phyloP scores from a whole-genome alignment of 2,888 invertebrate genomes.

The Margaritifera margaritifera region DNA sequence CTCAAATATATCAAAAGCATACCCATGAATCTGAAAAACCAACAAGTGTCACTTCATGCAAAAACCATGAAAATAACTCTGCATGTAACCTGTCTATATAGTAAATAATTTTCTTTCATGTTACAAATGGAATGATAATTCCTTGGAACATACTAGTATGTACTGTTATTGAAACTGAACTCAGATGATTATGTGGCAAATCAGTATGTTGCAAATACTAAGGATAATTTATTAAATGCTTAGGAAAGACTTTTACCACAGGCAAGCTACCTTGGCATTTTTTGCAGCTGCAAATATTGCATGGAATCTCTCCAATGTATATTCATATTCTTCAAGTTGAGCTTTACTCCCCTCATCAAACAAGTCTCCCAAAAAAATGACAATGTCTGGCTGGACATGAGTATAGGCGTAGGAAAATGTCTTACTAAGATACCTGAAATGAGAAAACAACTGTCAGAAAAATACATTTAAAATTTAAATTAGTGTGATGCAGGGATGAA shows the following conservation, averaged over 20 bases:
- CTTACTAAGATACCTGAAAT: slow-evolving; percentile 83
- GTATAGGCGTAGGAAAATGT: slow-evolving; percentile 84
- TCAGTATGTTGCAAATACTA: neutral
- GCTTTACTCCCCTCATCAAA: slow-evolving; percentile 95
- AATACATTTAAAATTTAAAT: neutral
- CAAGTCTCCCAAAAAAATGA: slow-evolving; percentile 93
- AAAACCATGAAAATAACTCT: too few species aligned
- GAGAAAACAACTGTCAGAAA: slow-evolving; percentile 5
- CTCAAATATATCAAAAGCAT: too few species aligned
- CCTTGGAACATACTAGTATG: too few species aligned
- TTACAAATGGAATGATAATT: too few species aligned
- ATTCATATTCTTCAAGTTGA: slow-evolving; percentile 80
- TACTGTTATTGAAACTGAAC: too few species aligned
- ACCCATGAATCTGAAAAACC: too few species aligned
- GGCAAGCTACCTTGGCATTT: slow-evolving; percentile 53
- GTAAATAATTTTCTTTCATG: too few species aligned
- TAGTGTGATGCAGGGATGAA: neutral
- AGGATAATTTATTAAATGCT: neutral
- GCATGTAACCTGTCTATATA: too few species aligned
- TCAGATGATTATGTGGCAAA: neutral
- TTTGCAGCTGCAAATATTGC: slow-evolving; percentile 77
- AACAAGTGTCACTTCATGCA: too few species aligned
- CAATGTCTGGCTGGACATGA: slow-evolving; percentile 85
- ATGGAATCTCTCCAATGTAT: slow-evolving; percentile 84
- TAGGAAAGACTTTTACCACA: too few species aligned